phyloP scores from a whole-genome alignment of 2,888 invertebrate species.

The Ennomos fuscantarius region DNA sequence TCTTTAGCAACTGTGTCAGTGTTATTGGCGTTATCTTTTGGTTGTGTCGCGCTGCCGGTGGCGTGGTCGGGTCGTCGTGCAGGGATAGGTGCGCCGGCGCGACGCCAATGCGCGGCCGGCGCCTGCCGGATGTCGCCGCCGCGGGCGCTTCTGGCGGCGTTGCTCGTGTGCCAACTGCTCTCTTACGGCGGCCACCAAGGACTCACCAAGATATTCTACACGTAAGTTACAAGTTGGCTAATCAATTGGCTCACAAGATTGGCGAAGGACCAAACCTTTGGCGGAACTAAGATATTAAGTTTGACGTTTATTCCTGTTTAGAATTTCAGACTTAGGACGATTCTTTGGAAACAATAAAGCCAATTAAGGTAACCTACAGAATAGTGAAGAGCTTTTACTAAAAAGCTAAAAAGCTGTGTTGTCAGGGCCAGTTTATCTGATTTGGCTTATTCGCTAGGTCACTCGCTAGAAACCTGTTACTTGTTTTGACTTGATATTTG shows the following conservation, averaged over 20 bases:
- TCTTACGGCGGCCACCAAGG: conserved; percentile 83
- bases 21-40: background rate
- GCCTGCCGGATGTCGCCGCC: conserved; percentile 80
- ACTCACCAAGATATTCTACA: conserved; percentile 83
- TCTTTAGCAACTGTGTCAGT: background rate
- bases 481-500: no score
- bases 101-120: conserved; percentile 81
- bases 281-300: background rate
- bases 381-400: no score
- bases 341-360: no score
- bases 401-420: no score
- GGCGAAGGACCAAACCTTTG: conserved; percentile 1
- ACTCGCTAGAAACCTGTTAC: no score
- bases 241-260: no score
- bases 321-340: no score
- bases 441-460: no score
- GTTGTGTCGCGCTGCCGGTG: conserved; percentile 11
- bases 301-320: no score
- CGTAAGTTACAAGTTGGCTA: conserved; percentile 58
- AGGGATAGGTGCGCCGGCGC: conserved; percentile 71
- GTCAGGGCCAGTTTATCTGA: no score
- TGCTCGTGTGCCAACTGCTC: conserved; percentile 79
- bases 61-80: conserved; percentile 48
- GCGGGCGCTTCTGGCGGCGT: conserved; percentile 80
- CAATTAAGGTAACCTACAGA: no score